phyloP scores from a whole-genome alignment of 1,140 invertebrate species.

The Mactra quadrangularis region DNA sequence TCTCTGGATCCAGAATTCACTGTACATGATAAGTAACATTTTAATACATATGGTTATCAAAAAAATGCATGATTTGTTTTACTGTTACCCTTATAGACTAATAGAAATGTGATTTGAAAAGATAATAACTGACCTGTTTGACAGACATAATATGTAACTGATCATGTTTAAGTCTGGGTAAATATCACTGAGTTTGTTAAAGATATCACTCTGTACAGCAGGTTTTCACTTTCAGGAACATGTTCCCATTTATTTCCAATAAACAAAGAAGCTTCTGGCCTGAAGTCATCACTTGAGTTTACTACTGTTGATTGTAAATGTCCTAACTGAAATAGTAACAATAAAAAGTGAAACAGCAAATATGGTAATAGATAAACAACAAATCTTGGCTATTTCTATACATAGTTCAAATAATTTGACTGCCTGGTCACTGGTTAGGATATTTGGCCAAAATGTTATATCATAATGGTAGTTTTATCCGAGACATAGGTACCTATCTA shows the following conservation, averaged over 20 bases:
- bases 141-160: conserved; percentile 72
- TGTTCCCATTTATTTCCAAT: conserved; percentile 78
- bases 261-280: conserved; percentile 71
- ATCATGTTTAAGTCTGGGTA: conserved; percentile 54
- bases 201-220: conserved; percentile 60
- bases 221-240: conserved; percentile 59
- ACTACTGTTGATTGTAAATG: conserved; percentile 63
- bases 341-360: too few relatives aligned
- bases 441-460: too few relatives aligned
- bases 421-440: too few relatives aligned
- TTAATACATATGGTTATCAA: background rate
- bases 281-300: conserved; percentile 67
- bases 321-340: conserved; percentile 60
- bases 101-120: background rate
- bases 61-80: background rate
- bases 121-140: conserved; percentile 65
- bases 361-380: too few relatives aligned
- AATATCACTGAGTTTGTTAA: conserved; percentile 64
- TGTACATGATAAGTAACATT: background rate
- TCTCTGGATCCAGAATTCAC: background rate
- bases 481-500: too few relatives aligned
- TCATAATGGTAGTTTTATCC: too few relatives aligned
- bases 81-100: background rate
- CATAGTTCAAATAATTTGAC: too few relatives aligned
- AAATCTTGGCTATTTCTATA: too few relatives aligned